phyloP scores from a whole-genome alignment of 1,140 invertebrate genomes.

The Contarinia nasturtii region DNA sequence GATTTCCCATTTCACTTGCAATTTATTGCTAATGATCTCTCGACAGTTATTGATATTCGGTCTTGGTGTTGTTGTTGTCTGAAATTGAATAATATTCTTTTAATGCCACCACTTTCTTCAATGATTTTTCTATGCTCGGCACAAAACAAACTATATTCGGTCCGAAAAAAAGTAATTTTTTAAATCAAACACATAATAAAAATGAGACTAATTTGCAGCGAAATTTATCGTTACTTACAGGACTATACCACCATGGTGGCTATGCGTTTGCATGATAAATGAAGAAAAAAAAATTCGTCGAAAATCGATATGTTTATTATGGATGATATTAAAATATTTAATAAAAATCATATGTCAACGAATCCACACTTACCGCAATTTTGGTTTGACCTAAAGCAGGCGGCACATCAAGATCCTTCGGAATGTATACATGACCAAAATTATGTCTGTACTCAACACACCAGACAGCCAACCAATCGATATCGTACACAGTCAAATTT shows the following conservation, averaged over 20 bases:
- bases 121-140: not conserved
- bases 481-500: constrained; percentile 71
- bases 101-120: not conserved
- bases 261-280: constrained; percentile 14
- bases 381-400: constrained; percentile 74
- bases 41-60: constrained; percentile 49
- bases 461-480: constrained; percentile 84
- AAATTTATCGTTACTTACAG: constrained; percentile 41
- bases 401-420: constrained; percentile 73
- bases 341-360: too few relatives aligned
- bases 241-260: constrained; percentile 78
- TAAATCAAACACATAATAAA: not conserved
- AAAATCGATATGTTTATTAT: constrained; percentile 9
- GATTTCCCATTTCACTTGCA: constrained; percentile 67
- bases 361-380: constrained; percentile 49
- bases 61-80: constrained; percentile 36
- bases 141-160: not conserved
- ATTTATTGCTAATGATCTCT: constrained; percentile 51
- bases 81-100: not conserved
- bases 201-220: too few relatives aligned
- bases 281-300: constrained; percentile 6
- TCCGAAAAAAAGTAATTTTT: not conserved
- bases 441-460: constrained; percentile 70
- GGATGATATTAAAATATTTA: constrained; percentile 6
- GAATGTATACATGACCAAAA: constrained; percentile 77